phyloP scores from a whole-genome alignment of 2,888 invertebrate genomes.

The Drosophila anomalata region DNA sequence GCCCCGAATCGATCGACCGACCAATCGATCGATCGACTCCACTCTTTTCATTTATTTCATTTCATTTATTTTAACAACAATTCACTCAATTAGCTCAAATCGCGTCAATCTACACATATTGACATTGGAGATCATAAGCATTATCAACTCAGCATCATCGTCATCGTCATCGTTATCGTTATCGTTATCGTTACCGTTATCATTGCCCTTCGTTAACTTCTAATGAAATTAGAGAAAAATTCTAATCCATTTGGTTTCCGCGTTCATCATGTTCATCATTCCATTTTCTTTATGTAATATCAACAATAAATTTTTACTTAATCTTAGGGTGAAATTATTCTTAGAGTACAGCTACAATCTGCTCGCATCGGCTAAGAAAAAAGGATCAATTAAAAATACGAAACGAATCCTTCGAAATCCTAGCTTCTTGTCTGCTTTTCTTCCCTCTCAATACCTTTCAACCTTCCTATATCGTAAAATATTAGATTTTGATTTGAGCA shows the following conservation, averaged over 20 bases:
- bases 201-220: conserved; percentile 51
- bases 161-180: conserved; percentile 33
- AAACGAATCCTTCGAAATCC: conserved; percentile 36
- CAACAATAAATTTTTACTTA: conserved; percentile 77
- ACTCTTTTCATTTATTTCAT: conserved; percentile 57
- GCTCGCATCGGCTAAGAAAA: conserved; percentile 68
- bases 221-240: conserved; percentile 74
- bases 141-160: conserved; percentile 40
- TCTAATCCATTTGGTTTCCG: conserved; percentile 66
- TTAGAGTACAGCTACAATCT: conserved; percentile 75
- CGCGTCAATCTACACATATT: conserved; percentile 69
- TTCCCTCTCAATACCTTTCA: conserved; percentile 17
- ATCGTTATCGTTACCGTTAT: conserved; percentile 20
- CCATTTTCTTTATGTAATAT: conserved; percentile 62
- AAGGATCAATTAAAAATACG: conserved; percentile 35
- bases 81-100: conserved; percentile 78
- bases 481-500: conserved; percentile 75
- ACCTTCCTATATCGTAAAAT: conserved; percentile 53
- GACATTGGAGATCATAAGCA: conserved; percentile 75
- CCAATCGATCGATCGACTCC: conserved; percentile 48
- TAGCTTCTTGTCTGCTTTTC: conserved; percentile 36
- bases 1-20: conserved; percentile 41
- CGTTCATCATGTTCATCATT: conserved; percentile 7
- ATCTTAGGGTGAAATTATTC: conserved; percentile 71
- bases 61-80: conserved; percentile 71